Conservation (phyloP, 2,888 invertebrate species). For the Lumbricus terrestris region DNA sequence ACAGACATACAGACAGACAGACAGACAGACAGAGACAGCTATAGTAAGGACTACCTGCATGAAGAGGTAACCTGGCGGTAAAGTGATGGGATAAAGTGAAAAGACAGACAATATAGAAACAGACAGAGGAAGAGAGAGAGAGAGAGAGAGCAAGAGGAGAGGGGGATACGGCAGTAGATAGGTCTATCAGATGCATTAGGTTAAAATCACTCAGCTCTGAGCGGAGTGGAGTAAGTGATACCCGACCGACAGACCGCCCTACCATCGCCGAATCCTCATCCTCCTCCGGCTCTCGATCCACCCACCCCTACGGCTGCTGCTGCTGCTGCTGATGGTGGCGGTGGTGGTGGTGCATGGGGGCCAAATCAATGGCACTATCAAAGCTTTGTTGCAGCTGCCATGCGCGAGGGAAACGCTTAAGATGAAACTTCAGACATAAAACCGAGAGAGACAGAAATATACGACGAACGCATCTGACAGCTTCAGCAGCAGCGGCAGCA, state of each 20-base stretch:
- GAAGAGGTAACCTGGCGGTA: too few relatives aligned
- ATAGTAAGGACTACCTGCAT: too few relatives aligned
- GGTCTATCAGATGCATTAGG: neutral
- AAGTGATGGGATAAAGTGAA: too few relatives aligned
- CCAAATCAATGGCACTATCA: conserved; percentile 3
- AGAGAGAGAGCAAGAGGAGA: neutral
- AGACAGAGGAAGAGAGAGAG: neutral
- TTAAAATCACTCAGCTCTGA: conserved; percentile 5
- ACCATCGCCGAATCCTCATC: neutral
- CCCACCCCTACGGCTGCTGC: neutral
- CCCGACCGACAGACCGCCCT: neutral
- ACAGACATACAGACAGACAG: too few relatives aligned
- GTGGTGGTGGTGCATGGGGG: too few relatives aligned
- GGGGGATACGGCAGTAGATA: too few relatives aligned
- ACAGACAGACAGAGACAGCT: too few relatives aligned
- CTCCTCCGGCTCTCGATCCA: neutral
- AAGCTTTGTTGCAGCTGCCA: conserved; percentile 10
- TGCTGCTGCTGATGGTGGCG: neutral
- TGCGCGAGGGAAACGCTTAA: neutral
- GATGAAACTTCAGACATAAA: neutral
- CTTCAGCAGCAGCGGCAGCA: too few relatives aligned
- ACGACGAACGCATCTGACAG: neutral
- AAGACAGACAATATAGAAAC: too few relatives aligned
- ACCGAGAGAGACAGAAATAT: neutral
- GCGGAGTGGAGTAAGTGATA: neutral